Conservation (phyloP, 2,888 invertebrate species). For the Xanthostigma xanthostigma region DNA sequence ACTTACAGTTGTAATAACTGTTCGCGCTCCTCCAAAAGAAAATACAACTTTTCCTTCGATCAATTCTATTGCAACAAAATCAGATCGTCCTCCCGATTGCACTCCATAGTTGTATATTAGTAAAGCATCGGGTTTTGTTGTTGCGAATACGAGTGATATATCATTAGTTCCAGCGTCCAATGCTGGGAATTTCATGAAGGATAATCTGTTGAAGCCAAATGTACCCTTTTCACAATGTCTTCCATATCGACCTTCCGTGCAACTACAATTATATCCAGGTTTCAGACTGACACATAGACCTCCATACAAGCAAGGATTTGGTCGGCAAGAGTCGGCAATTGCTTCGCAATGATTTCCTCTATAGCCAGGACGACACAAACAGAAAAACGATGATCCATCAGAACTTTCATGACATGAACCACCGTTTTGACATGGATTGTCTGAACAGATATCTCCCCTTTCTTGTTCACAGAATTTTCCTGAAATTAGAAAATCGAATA, state of each 20-base stretch:
- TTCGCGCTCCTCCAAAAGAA: slow-evolving; percentile 79
- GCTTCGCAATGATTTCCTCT: slow-evolving; percentile 83
- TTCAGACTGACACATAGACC: slow-evolving; percentile 80
- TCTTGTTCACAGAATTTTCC: slow-evolving; percentile 70
- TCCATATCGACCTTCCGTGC: slow-evolving; percentile 78
- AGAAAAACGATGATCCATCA: slow-evolving; percentile 80
- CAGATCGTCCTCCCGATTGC: slow-evolving; percentile 76
- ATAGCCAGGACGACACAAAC: slow-evolving; percentile 81
- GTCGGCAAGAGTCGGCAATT: slow-evolving; percentile 75
- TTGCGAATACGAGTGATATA: slow-evolving; percentile 80
- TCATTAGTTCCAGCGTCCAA: slow-evolving; percentile 81
- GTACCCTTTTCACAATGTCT: slow-evolving; percentile 82
- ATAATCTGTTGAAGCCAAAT: slow-evolving; percentile 76
- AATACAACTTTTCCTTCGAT: slow-evolving; percentile 72
- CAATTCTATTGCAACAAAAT: slow-evolving; percentile 84
- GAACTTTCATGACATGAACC: slow-evolving; percentile 82
- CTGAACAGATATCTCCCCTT: slow-evolving; percentile 69
- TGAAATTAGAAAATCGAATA: no score
- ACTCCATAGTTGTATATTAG: slow-evolving; percentile 85
- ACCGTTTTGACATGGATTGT: slow-evolving; percentile 78
- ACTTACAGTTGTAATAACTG: slow-evolving; percentile 69
- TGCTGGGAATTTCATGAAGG: slow-evolving; percentile 77
- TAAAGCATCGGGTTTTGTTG: slow-evolving; percentile 71
- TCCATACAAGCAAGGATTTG: slow-evolving; percentile 84
- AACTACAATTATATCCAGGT: slow-evolving; percentile 74